These are phyloP conservation scores for Mnemiopsis leidyi DNA, from an alignment of 37 sponge, comb jelly and placozoan species.

Conservation along the genomic window DNA sequence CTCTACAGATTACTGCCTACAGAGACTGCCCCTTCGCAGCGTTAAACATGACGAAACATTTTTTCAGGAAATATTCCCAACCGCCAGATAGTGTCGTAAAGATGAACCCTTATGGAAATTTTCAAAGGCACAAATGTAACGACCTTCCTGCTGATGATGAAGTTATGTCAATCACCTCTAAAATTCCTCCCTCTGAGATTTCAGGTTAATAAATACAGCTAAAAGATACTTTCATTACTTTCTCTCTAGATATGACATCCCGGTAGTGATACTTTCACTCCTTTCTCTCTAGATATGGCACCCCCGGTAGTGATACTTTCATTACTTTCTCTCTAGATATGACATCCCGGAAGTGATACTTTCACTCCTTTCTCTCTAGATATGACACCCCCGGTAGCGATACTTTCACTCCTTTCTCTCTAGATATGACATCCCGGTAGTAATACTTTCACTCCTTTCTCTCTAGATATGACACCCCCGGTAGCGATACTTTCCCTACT, in stretches of 20 bases:
- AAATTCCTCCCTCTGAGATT: background rate
- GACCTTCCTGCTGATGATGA: background rate
- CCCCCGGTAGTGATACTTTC: background rate
- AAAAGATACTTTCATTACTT: background rate
- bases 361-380: background rate
- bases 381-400: background rate
- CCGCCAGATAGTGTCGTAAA: background rate
- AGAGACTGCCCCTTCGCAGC: too few relatives aligned
- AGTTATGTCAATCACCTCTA: background rate
- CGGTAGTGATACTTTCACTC: background rate
- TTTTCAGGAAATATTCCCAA: background rate
- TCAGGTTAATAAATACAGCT: too few relatives aligned
- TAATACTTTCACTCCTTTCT: background rate
- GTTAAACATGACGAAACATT: too few relatives aligned
- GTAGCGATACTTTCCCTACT: background rate
- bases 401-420: background rate
- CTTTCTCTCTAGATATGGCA: background rate
- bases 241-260: background rate
- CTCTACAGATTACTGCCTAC: too few relatives aligned
- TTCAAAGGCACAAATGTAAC: background rate
- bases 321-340: background rate
- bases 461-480: background rate
- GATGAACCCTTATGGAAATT: conserved; percentile 33
- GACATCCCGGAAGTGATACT: background rate
- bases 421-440: background rate